Conservation (phyloP, 2,888 invertebrate genomes). For the Mylabris sibirica region DNA sequence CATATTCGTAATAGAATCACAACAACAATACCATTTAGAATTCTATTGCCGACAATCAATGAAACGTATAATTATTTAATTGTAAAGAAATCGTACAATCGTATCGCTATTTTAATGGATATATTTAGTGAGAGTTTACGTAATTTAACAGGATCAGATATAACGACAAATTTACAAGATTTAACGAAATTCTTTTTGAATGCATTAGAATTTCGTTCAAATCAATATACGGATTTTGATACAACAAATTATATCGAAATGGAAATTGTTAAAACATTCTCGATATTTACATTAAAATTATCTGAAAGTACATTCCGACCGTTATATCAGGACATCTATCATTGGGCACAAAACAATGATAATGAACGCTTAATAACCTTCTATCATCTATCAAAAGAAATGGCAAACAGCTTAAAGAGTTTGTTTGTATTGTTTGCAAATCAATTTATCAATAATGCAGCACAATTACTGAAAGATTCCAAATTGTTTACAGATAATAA, state of each 20-base stretch:
- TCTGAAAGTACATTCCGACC: conserved; percentile 91
- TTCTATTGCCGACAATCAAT: conserved; percentile 78
- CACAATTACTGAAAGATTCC: conserved; percentile 71
- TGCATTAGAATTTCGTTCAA: conserved; percentile 73
- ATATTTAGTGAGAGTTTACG: conserved; percentile 77
- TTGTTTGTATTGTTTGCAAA: conserved; percentile 91
- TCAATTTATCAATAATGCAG: conserved; percentile 83
- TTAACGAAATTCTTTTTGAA: conserved; percentile 78
- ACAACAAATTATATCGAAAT: conserved; percentile 73
- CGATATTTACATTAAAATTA: conserved; percentile 82
- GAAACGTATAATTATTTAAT: conserved; percentile 71
- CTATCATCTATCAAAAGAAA: conserved; percentile 78
- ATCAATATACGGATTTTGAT: conserved; percentile 58
- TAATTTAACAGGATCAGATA: conserved; percentile 68
- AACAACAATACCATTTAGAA: conserved; percentile 72
- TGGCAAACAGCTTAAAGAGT: conserved; percentile 84
- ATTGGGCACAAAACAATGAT: conserved; percentile 77
- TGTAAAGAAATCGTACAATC: conserved; percentile 67
- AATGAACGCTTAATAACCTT: conserved; percentile 81
- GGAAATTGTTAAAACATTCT: conserved; percentile 78
- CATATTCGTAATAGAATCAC: conserved; percentile 74
- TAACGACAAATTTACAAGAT: conserved; percentile 69
- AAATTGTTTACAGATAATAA: conserved; percentile 64
- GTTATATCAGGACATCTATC: conserved; percentile 84
- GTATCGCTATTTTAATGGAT: conserved; percentile 76